A percentile compares a stretch with the other conserved stretches of the same genome.
These are phyloP conservation scores for Arnoldichthys spilopterus DNA, from an alignment of 2,797 vertebrate genomes.

Conservation along the genomic window DNA sequence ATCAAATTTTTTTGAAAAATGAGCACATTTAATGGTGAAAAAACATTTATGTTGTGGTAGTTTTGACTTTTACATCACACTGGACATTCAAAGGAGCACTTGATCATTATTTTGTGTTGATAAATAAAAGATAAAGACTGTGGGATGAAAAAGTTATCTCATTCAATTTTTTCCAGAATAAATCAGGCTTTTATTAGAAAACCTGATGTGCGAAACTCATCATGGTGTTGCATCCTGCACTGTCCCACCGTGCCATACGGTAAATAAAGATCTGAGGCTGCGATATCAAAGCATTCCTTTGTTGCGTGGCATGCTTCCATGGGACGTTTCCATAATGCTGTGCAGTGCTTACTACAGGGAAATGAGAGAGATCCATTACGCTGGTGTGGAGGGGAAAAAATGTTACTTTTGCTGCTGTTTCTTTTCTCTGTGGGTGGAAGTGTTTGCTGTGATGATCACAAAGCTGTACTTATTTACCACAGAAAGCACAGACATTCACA, in stretches of 20 bases:
- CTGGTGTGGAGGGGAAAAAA: slow-evolving; percentile 45
- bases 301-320: slow-evolving; percentile 27
- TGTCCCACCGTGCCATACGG: slow-evolving; percentile 23
- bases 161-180: slow-evolving; percentile 29
- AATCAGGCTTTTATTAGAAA: slow-evolving; percentile 43
- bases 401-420: slow-evolving; percentile 23
- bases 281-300: slow-evolving; percentile 46
- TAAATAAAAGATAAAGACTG: neutral
- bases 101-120: neutral
- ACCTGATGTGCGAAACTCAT: slow-evolving; percentile 21
- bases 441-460: slow-evolving; percentile 49
- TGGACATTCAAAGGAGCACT: no score
- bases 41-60: no score
- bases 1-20: no score
- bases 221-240: slow-evolving; percentile 15
- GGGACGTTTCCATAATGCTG: slow-evolving; percentile 34
- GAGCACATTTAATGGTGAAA: no score
- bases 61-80: no score
- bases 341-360: slow-evolving; percentile 28
- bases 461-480: slow-evolving; percentile 43
- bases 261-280: slow-evolving; percentile 50
- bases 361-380: slow-evolving; percentile 52
- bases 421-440: slow-evolving; percentile 40
- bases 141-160: slow-evolving; percentile 28
- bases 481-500: slow-evolving; percentile 30